These are phyloP conservation scores for Paralvinella palmiformis DNA, from an alignment of 1,140 invertebrate genomes.

Conservation along the genomic window DNA sequence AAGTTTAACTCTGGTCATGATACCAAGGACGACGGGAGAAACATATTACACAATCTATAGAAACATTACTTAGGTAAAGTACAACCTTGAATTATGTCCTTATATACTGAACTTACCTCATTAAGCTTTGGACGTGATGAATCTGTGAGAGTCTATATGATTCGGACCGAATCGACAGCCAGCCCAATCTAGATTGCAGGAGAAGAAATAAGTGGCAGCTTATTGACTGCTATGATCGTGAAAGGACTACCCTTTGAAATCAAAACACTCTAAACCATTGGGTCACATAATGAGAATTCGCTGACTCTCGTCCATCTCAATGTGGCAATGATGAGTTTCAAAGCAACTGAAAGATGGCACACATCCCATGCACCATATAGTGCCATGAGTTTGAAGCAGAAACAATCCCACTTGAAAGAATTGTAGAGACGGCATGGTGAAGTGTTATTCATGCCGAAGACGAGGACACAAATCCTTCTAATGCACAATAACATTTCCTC, in stretches of 20 bases:
- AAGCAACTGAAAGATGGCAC: constrained; percentile 18
- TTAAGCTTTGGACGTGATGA: constrained; percentile 9
- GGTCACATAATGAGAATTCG: constrained; percentile 11
- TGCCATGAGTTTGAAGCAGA: background rate
- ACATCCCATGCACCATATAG: background rate
- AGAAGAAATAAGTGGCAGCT: constrained; percentile 22
- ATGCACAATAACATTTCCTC: background rate
- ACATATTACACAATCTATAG: constrained; percentile 15
- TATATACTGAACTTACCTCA: constrained; percentile 23
- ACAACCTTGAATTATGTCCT: constrained; percentile 19
- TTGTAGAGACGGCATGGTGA: background rate
- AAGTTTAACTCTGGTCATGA: constrained; percentile 20
- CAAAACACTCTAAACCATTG: constrained; percentile 10
- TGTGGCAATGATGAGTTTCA: constrained; percentile 18
- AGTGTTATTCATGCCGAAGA: background rate
- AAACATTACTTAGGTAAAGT: constrained; percentile 19
- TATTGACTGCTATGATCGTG: constrained; percentile 22
- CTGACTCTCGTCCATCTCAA: constrained; percentile 20
- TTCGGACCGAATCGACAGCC: constrained; percentile 22
- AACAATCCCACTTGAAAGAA: background rate
- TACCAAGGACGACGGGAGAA: constrained; percentile 20
- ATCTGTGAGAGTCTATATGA: constrained; percentile 22
- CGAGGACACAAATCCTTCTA: background rate
- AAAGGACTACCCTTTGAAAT: constrained; percentile 22
- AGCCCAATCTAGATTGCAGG: constrained; percentile 8